These are phyloP conservation scores for Argyresthia albistria DNA, from an alignment of 2,888 invertebrate species.

Conservation along the genomic window DNA sequence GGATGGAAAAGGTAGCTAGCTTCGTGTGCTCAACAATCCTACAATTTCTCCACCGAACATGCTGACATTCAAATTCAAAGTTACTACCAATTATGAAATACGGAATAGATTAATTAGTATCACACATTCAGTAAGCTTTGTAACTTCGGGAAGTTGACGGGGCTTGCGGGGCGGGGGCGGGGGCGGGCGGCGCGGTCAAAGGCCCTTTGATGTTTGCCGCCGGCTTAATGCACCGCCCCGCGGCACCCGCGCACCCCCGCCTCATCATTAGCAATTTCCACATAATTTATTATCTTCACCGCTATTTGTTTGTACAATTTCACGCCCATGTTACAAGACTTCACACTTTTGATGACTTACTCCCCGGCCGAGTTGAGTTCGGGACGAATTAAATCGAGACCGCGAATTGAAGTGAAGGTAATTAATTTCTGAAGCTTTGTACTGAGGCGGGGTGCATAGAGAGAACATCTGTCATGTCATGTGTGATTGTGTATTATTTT, in stretches of 20 bases:
- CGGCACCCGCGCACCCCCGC: constrained; percentile 45
- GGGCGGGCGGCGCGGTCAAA: constrained; percentile 70
- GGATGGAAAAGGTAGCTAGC: too few species aligned
- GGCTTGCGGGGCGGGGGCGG: constrained; percentile 36
- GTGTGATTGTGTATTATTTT: too few species aligned
- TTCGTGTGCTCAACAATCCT: too few species aligned
- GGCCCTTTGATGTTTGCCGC: constrained; percentile 72
- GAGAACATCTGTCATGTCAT: too few species aligned
- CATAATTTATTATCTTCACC: constrained; percentile 70
- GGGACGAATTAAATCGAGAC: too few species aligned
- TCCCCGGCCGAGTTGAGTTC: neutral
- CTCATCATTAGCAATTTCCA: constrained; percentile 73
- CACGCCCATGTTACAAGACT: constrained; percentile 23
- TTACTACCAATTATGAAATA: neutral
- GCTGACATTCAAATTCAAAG: too few species aligned
- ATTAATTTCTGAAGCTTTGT: too few species aligned
- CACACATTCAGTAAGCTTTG: constrained; percentile 7
- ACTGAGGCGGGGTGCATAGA: too few species aligned
- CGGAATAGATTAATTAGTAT: constrained; percentile 7
- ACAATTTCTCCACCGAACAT: too few species aligned
- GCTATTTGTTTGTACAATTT: constrained; percentile 69
- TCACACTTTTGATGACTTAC: neutral
- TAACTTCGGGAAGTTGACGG: constrained; percentile 1
- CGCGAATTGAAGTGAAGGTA: too few species aligned
- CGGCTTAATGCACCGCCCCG: constrained; percentile 72